These are phyloP conservation scores for Drosophila multiciliata DNA, from an alignment of 2,888 invertebrate genomes.

Conservation along the genomic window DNA sequence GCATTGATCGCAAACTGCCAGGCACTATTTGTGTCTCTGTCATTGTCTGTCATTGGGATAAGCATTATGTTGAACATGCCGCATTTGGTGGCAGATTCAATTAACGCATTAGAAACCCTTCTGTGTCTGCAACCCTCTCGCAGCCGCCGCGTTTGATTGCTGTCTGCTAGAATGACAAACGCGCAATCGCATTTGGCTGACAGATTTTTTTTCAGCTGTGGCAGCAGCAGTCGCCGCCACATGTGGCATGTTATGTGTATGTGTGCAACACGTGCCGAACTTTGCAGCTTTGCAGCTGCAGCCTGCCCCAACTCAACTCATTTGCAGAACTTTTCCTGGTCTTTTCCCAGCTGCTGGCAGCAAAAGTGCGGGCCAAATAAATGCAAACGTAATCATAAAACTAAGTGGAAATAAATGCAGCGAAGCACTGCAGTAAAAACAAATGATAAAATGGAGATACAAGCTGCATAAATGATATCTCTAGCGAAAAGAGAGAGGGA, in stretches of 20 bases:
- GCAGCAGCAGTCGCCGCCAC: slow-evolving; percentile 3
- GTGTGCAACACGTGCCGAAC: slow-evolving; percentile 66
- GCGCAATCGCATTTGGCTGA: slow-evolving; percentile 55
- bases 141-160: slow-evolving; percentile 42
- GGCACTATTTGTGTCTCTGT: slow-evolving; percentile 5
- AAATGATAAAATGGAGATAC: slow-evolving; percentile 50
- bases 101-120: slow-evolving; percentile 44
- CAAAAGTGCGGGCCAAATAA: slow-evolving; percentile 55
- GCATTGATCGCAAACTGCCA: slow-evolving; percentile 1
- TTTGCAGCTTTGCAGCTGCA: slow-evolving; percentile 29
- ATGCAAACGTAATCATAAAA: slow-evolving; percentile 68
- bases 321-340: slow-evolving; percentile 51
- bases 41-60: slow-evolving; percentile 22
- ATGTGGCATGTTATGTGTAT: slow-evolving; percentile 15
- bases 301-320: slow-evolving; percentile 33
- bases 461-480: slow-evolving; percentile 3
- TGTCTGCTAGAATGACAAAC: slow-evolving; percentile 60
- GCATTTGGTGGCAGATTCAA: slow-evolving; percentile 59
- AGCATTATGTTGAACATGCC: slow-evolving; percentile 30
- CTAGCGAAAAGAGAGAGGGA: slow-evolving; percentile 4
- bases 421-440: slow-evolving; percentile 52
- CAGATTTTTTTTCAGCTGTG: slow-evolving; percentile 44
- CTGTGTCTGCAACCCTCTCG: background rate
- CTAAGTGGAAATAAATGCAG: slow-evolving; percentile 68
- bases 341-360: slow-evolving; percentile 51